These are phyloP conservation scores for Cantharis rustica DNA, from an alignment of 2,888 invertebrate genomes.

Conservation along the genomic window DNA sequence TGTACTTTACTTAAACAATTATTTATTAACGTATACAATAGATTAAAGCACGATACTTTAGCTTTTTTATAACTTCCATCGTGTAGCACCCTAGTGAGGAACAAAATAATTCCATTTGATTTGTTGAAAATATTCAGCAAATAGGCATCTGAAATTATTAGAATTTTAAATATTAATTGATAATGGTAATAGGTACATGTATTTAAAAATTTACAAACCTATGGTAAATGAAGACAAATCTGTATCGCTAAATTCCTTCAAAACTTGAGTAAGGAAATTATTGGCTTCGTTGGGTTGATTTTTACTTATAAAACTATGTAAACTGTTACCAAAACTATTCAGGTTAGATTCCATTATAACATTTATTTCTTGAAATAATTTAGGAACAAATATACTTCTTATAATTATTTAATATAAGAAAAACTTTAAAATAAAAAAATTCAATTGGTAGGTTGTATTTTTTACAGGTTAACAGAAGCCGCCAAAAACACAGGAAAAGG, in stretches of 20 bases:
- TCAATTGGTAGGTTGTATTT: neutral
- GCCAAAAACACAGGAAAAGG: neutral
- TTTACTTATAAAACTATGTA: slow-evolving; percentile 17
- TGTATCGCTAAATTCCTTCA: neutral
- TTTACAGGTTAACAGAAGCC: neutral
- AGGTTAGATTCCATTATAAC: slow-evolving; percentile 24
- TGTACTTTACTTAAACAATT: slow-evolving; percentile 44
- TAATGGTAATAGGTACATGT: neutral
- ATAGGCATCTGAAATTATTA: slow-evolving; percentile 43
- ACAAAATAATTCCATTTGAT: slow-evolving; percentile 41
- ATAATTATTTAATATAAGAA: neutral
- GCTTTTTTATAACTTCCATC: slow-evolving; percentile 39
- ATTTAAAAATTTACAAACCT: slow-evolving; percentile 11
- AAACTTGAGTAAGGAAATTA: slow-evolving; percentile 17
- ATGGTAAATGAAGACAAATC: slow-evolving; percentile 12
- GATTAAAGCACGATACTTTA: slow-evolving; percentile 41
- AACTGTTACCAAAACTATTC: slow-evolving; percentile 28
- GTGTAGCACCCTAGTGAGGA: slow-evolving; percentile 37
- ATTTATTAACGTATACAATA: slow-evolving; percentile 46
- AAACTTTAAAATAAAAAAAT: neutral
- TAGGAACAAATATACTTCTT: neutral
- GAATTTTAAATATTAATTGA: neutral
- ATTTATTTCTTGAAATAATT: neutral
- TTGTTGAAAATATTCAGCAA: slow-evolving; percentile 45
- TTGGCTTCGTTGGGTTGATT: slow-evolving; percentile 19